Conservation (phyloP, 2,888 invertebrate genomes). For the Campoplex capitator region DNA sequence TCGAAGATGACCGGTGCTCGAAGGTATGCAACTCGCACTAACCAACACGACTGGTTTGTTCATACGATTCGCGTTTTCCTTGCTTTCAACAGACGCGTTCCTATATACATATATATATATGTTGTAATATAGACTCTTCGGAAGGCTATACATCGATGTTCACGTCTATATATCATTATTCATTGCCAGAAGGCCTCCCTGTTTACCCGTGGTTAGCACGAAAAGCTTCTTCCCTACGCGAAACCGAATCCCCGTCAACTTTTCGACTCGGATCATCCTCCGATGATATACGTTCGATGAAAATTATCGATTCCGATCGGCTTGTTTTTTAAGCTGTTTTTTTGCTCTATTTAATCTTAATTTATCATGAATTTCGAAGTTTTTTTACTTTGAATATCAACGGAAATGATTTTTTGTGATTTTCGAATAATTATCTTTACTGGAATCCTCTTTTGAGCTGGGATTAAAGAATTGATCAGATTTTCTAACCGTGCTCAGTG, state of each 20-base stretch:
- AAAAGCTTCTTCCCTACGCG: conserved; percentile 47
- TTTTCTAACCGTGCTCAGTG: neutral
- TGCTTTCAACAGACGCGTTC: conserved; percentile 36
- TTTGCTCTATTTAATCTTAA: neutral
- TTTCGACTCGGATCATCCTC: conserved; percentile 26
- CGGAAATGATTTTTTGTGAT: neutral
- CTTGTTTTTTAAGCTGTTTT: neutral
- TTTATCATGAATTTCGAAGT: neutral
- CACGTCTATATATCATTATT: conserved; percentile 67
- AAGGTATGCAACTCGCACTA: conserved; percentile 71
- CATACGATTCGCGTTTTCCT: conserved; percentile 68
- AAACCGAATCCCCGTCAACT: conserved; percentile 19
- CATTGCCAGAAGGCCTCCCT: conserved; percentile 65
- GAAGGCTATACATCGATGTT: conserved; percentile 66
- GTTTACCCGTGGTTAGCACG: conserved; percentile 44
- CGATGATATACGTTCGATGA: conserved; percentile 6
- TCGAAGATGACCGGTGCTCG: conserved; percentile 72
- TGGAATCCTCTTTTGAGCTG: neutral
- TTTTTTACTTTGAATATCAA: neutral
- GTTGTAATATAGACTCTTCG: conserved; percentile 31
- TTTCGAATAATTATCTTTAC: neutral
- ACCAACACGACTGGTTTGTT: conserved; percentile 69
- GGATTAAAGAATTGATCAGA: neutral
- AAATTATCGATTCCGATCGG: neutral
- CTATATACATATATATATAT: conserved; percentile 1